These are phyloP conservation scores for Plectus sambesii DNA, from an alignment of 1,140 invertebrate species.

Conservation along the genomic window DNA sequence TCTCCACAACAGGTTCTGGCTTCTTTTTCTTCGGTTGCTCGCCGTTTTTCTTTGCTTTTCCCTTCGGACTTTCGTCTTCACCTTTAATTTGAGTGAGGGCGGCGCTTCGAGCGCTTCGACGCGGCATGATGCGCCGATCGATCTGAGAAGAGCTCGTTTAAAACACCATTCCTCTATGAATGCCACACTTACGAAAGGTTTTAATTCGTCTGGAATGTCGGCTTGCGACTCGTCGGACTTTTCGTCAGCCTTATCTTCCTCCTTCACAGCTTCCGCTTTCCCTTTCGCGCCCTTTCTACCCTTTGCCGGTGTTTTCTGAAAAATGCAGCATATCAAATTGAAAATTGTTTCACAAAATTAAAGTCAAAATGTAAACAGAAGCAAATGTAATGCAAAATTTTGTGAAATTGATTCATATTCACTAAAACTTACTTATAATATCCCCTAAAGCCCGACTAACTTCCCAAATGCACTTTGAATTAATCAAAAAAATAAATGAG, in stretches of 20 bases:
- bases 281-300: constrained; percentile 16
- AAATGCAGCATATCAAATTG: too few relatives aligned
- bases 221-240: neutral
- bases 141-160: constrained; percentile 11
- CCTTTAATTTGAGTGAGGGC: constrained; percentile 28
- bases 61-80: too few relatives aligned
- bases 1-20: too few relatives aligned
- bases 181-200: too few relatives aligned
- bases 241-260: constrained; percentile 11
- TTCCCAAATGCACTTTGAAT: neutral
- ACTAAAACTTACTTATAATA: too few relatives aligned
- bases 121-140: constrained; percentile 26
- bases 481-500: neutral
- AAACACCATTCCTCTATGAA: neutral
- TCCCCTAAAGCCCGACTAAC: too few relatives aligned
- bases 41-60: too few relatives aligned
- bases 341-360: too few relatives aligned
- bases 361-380: too few relatives aligned
- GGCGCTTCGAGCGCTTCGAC: constrained; percentile 25
- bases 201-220: constrained; percentile 9
- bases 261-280: neutral
- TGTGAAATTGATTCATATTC: too few relatives aligned
- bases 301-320: constrained; percentile 21
- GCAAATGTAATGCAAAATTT: too few relatives aligned
- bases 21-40: too few relatives aligned